phyloP scores from a whole-genome alignment of 2,888 invertebrate species.

The Ctena decussata region DNA sequence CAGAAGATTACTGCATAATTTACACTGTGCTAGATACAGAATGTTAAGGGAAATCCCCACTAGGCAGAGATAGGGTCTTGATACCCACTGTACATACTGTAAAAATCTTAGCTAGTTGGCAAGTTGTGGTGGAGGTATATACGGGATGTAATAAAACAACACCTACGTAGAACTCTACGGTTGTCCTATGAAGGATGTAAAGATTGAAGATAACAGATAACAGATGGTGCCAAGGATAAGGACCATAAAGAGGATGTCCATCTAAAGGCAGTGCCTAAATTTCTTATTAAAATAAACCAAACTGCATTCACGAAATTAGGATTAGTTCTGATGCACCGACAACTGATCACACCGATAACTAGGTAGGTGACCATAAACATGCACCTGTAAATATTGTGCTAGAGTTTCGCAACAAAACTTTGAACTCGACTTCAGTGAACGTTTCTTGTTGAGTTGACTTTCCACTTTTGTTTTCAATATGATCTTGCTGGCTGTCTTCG shows the following conservation, averaged over 20 bases:
- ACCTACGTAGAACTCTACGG: no score
- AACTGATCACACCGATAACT: no score
- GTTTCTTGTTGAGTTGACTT: constrained; percentile 41
- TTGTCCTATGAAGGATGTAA: neutral
- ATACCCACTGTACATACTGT: no score
- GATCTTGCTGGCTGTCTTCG: neutral
- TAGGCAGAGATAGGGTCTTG: no score
- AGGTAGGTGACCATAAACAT: no score
- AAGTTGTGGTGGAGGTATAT: no score
- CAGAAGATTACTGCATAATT: no score
- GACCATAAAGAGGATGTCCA: neutral
- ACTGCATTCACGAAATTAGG: neutral
- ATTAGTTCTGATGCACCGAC: neutral
- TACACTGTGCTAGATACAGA: no score
- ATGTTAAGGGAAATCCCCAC: no score
- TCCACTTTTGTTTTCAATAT: neutral
- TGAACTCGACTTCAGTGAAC: constrained; percentile 73
- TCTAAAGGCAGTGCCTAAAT: neutral
- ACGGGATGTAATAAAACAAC: no score
- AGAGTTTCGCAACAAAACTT: constrained; percentile 67
- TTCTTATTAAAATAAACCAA: neutral
- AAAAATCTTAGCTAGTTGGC: no score
- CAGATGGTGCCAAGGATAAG: neutral
- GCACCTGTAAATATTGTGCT: constrained; percentile 66
- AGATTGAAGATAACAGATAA: no score